Conservation (phyloP, 2,113 vertebrate species). For the Pollimyrus isidori region DNA sequence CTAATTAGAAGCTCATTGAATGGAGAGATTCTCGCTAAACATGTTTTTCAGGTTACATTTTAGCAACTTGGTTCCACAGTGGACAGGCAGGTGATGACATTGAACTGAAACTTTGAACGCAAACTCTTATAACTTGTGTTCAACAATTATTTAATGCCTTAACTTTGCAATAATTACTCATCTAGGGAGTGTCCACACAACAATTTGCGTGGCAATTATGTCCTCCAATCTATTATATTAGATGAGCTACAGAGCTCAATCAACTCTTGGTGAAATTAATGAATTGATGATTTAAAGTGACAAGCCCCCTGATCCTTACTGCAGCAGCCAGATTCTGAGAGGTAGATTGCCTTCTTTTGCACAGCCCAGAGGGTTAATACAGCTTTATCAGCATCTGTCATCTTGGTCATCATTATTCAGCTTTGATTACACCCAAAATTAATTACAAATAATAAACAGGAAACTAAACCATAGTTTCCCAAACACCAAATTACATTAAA, state of each 20-base stretch:
- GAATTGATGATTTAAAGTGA: conserved; percentile 11
- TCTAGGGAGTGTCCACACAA: neutral
- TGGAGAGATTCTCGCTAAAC: neutral
- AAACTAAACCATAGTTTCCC: neutral
- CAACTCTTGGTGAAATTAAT: conserved; percentile 9
- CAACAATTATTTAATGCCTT: neutral
- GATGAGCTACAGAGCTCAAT: neutral
- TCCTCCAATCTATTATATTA: conserved; percentile 12
- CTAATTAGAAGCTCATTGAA: conserved; percentile 40
- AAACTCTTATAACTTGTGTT: neutral
- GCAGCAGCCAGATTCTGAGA: neutral
- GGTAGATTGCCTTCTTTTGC: neutral
- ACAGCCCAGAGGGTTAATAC: neutral
- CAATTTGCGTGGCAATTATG: conserved; percentile 2
- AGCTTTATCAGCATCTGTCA: neutral
- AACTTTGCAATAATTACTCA: neutral
- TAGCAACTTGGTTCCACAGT: neutral
- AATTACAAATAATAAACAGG: neutral
- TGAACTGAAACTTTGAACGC: neutral
- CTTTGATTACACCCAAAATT: neutral
- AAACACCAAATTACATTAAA: neutral
- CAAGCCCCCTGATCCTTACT: neutral
- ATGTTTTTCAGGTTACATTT: neutral
- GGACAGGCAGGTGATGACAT: neutral
- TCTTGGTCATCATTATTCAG: neutral